Evolutionary conservation across 2,888 invertebrate species (phyloP), one percentile per base, ranked within the genome.

Genomic region (Andricus curvator): DNA sequence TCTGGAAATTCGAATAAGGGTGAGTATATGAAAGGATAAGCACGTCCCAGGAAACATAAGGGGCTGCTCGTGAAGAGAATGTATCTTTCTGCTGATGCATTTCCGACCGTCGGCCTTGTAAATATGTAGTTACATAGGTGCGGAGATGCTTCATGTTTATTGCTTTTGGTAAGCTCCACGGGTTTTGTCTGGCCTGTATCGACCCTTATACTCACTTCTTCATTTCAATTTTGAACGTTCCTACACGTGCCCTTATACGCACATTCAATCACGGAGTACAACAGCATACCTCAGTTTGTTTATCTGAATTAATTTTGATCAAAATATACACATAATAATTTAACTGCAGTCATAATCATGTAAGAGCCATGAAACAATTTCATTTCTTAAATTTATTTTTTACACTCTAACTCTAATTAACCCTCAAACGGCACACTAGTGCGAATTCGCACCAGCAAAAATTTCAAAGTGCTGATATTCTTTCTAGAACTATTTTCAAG

Each of bases 21-120:
- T 51, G 56, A 48, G 70, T 62, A 62, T 22, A 15, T 37, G 37
- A 8, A 37, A 8, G 33, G 33, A 33, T 11, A 25, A 51, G 29
- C 70, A 70, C 70, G 70, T 74, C 33, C 11, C 33, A 22, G 13
- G 29, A 56, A 56, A 74, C 74, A 74, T 37, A 56, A 37, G 29
- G 15, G 25, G 29, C 56, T 56, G 29, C 33, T 74, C 74, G 74
- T 74, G 56, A 74, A 56, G 20, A 74, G 56, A 51, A 56, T 74
- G 56, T 51, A 74, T 56, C 37, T 74, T 74, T 74, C n/a, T 51
- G 29, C 37, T 20, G 29, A 70, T 25, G 70, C 56, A 74, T 56
- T 51, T 22, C 25, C 64, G 17, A 25, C 64, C 29, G 17, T 29
- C 29, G 17, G 17, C 29, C 29, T 64, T 64, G 17, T 25, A 62